Evolutionary conservation across 2,888 invertebrate genomes (phyloP).

Genomic region (Thumatha senex): DNA sequence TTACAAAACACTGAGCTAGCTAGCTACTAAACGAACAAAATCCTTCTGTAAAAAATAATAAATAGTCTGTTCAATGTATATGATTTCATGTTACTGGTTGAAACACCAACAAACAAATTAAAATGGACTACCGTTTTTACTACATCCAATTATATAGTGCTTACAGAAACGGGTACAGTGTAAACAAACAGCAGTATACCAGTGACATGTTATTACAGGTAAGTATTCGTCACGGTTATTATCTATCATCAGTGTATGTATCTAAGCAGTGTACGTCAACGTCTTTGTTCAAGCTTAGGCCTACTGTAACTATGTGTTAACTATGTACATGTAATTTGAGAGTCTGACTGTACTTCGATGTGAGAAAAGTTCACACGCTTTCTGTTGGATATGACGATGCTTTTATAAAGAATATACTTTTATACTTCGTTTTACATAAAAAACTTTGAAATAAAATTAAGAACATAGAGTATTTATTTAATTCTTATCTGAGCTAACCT

Average conservation of each 20-base stretch:
- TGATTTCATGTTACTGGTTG: slow-evolving; percentile 15
- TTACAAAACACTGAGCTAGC: no score
- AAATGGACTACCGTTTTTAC: slow-evolving; percentile 22
- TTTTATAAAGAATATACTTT: no score
- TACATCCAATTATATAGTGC: slow-evolving; percentile 22
- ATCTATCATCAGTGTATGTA: slow-evolving; percentile 44
- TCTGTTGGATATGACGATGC: slow-evolving; percentile 44
- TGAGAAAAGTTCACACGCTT: slow-evolving; percentile 63
- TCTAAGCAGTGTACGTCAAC: slow-evolving; percentile 47
- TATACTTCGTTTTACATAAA: no score
- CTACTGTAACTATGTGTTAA: slow-evolving; percentile 42
- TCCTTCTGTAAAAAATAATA: slow-evolving; percentile 10
- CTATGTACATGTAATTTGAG: slow-evolving; percentile 52
- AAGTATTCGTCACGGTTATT: slow-evolving; percentile 51
- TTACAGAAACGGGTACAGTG: slow-evolving; percentile 25
- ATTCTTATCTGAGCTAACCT: no score
- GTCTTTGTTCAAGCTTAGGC: slow-evolving; percentile 44
- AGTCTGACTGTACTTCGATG: slow-evolving; percentile 49
- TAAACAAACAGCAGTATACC: slow-evolving; percentile 5
- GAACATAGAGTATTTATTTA: no score
- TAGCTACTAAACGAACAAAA: not conserved
- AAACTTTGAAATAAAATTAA: no score
- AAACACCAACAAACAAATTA: slow-evolving; percentile 11
- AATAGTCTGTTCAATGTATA: slow-evolving; percentile 25
- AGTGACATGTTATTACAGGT: slow-evolving; percentile 26